Conservation (phyloP, 2,113 vertebrate genomes). For the Tychaedon coryphoeus region DNA sequence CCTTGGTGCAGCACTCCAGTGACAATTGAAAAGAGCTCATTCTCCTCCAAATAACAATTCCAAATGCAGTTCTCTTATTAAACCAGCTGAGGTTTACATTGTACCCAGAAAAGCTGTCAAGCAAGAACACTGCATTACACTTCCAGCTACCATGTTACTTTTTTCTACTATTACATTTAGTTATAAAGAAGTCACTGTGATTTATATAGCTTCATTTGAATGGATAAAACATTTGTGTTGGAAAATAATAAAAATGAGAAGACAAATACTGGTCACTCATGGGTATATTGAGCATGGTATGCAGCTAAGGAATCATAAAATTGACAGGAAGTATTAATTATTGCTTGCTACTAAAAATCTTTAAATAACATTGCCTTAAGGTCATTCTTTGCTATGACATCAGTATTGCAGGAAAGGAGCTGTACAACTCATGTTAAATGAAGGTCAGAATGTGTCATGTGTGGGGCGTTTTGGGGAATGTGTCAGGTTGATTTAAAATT, state of each 20-base stretch:
- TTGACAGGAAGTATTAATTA: not conserved
- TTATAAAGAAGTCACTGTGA: not conserved
- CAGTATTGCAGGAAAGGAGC: not conserved
- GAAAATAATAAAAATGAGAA: not conserved
- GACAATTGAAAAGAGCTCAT: constrained; percentile 5
- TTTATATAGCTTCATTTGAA: not conserved
- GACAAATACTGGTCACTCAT: not conserved
- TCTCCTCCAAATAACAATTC: constrained; percentile 35
- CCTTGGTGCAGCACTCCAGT: constrained; percentile 15
- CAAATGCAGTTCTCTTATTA: constrained; percentile 5
- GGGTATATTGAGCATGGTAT: not conserved
- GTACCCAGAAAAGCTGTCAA: not conserved
- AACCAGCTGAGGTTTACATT: constrained; percentile 24
- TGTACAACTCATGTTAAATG: not conserved
- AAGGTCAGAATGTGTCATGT: not conserved
- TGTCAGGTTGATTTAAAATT: not conserved
- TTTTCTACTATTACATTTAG: not conserved
- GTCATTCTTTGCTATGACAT: not conserved
- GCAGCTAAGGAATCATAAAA: not conserved
- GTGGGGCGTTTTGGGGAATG: not conserved
- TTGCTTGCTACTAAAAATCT: not conserved
- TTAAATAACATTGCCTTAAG: not conserved
- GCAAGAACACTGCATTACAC: not conserved
- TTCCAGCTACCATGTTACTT: not conserved
- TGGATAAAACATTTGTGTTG: not conserved